Conservation (phyloP, 2,888 invertebrate species). For the Netelia fuscicornis region DNA sequence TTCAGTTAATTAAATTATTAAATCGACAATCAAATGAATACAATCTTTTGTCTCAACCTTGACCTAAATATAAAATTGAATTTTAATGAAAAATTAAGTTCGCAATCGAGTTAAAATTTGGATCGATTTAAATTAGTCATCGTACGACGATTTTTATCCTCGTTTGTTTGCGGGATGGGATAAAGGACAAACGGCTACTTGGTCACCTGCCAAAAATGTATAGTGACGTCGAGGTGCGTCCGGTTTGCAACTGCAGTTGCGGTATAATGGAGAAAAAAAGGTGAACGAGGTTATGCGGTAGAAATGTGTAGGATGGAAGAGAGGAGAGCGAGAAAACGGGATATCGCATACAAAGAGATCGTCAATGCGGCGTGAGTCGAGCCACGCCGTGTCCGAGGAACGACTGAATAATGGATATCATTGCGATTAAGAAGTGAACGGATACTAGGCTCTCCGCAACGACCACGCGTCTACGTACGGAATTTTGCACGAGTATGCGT, state of each 20-base stretch:
- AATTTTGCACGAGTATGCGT: constrained; percentile 6
- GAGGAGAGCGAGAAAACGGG: constrained; percentile 13
- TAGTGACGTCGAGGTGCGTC: constrained; percentile 25
- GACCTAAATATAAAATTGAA: no score
- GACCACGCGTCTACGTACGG: constrained; percentile 37
- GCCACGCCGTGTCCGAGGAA: constrained; percentile 51
- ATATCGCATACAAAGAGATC: neutral
- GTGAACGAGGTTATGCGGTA: neutral
- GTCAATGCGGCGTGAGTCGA: neutral
- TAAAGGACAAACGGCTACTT: constrained; percentile 21
- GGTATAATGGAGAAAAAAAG: neutral
- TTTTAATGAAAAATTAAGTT: no score
- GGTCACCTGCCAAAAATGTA: constrained; percentile 54
- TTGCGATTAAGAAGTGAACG: constrained; percentile 59
- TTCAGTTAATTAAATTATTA: no score
- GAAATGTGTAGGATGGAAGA: neutral
- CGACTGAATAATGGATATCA: constrained; percentile 64
- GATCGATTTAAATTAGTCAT: no score
- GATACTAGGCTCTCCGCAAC: constrained; percentile 27
- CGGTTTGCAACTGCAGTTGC: neutral
- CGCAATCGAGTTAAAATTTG: no score
- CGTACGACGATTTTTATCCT: no score
- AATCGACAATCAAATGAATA: no score
- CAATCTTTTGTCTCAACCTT: no score
- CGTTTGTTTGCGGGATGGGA: no score